Evolutionary conservation across 2,888 invertebrate genomes (phyloP).

Genomic region (Melolontha melolontha): DNA sequence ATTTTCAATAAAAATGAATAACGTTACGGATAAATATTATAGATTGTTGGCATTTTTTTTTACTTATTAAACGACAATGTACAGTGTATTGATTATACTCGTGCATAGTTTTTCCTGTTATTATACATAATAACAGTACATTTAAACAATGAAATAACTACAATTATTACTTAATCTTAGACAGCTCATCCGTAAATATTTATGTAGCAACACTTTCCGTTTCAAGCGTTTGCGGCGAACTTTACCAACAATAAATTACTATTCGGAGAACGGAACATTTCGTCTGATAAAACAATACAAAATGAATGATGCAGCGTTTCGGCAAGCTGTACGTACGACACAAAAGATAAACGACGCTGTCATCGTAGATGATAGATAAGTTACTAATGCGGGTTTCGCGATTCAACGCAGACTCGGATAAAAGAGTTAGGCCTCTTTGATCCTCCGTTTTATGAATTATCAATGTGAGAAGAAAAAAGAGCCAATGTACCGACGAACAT

Average conservation of each 20-base stretch:
- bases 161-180: no score
- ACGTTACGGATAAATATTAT: no score
- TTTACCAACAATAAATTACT: constrained; percentile 35
- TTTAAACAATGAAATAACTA: no score
- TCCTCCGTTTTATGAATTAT: constrained; percentile 37
- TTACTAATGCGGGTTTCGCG: constrained; percentile 39
- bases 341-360: constrained; percentile 42
- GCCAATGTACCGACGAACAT: constrained; percentile 19
- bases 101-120: no score
- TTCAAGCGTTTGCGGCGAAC: background rate
- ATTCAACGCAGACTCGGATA: constrained; percentile 30
- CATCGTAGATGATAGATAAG: constrained; percentile 42
- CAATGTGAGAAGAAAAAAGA: constrained; percentile 28
- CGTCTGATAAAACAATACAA: constrained; percentile 40
- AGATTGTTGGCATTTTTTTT: no score
- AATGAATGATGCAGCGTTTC: constrained; percentile 41
- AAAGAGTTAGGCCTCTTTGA: constrained; percentile 36
- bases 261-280: constrained; percentile 27
- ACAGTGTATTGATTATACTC: no score
- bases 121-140: no score
- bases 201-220: constrained; percentile 4
- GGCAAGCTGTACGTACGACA: constrained; percentile 27
- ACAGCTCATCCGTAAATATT: no score
- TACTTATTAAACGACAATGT: no score
- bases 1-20: no score